phyloP scores from a whole-genome alignment of 2,797 vertebrate genomes.

The Amblyopsis hoosieri region DNA sequence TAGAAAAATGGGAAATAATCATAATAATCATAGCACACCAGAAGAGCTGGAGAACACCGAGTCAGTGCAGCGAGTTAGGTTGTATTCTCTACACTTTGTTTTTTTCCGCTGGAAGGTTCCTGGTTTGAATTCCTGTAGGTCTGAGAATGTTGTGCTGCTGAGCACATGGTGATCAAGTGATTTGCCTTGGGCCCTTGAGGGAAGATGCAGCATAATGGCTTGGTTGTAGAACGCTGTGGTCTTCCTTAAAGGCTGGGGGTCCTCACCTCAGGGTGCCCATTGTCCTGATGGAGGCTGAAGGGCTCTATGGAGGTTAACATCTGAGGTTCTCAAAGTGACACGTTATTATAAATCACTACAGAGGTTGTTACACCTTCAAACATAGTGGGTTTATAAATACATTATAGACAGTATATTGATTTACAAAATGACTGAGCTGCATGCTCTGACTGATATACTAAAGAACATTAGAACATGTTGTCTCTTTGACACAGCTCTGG shows the following conservation, averaged over 20 bases:
- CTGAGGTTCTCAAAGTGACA: slow-evolving; percentile 7
- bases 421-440: no score
- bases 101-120: slow-evolving; percentile 16
- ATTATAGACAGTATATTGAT: no score
- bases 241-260: slow-evolving; percentile 41
- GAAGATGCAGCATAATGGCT: slow-evolving; percentile 63
- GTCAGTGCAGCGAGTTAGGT: background rate
- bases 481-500: slow-evolving; percentile 15
- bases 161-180: slow-evolving; percentile 84
- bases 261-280: slow-evolving; percentile 14
- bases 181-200: slow-evolving; percentile 58
- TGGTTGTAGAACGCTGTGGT: slow-evolving; percentile 60
- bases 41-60: background rate
- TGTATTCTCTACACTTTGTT: slow-evolving; percentile 5
- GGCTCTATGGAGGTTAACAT: background rate
- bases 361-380: no score
- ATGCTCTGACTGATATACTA: slow-evolving; percentile 1
- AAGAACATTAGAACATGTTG: no score
- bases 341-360: no score
- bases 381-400: no score
- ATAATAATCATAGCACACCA: no score
- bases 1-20: background rate
- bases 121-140: slow-evolving; percentile 49
- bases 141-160: slow-evolving; percentile 44
- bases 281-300: slow-evolving; percentile 6